These are phyloP conservation scores for Mus musculus DNA, from an alignment of 2,113 vertebrate species.

Conservation along the genomic window GRCm39 chr2:164806001-164806500, in stretches of 20 bases:
- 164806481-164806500: constrained; percentile 80
- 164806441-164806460: constrained; percentile 23
- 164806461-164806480: constrained; percentile 63
- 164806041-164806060: background rate
- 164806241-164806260: constrained; percentile 1
- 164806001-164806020: background rate
- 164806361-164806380: constrained; percentile 57
- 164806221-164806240: background rate
- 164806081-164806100: background rate
- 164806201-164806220: background rate
- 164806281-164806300: constrained; percentile 81
- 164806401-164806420: constrained; percentile 6
- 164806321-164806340: constrained; percentile 86
- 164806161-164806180: background rate
- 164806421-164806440: background rate
- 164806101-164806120: constrained; percentile 39
- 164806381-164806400: constrained; percentile 43
- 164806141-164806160: constrained; percentile 4
- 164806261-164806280: constrained; percentile 61
- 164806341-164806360: constrained; percentile 82
- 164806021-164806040: background rate
- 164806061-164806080: constrained; percentile 1
- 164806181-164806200: background rate
- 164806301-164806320: constrained; percentile 82
- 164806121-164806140: constrained; percentile 65